Base-by-base conservation (phyloP, 1,140 invertebrate genomes). In the Formica selysi region DNA sequence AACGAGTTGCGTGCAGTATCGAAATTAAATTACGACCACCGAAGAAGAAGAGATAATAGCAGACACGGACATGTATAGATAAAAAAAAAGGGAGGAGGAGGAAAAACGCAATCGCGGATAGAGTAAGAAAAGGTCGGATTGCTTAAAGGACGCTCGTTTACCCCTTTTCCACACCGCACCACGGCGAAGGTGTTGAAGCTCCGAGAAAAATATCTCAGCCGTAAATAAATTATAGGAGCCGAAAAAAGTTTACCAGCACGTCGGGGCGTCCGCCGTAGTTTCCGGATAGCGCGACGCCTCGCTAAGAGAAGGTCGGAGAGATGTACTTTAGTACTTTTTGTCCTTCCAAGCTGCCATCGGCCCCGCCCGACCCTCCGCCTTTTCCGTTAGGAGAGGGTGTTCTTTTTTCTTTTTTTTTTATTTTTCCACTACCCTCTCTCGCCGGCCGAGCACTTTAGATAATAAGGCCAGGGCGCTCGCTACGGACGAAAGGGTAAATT, bases 361-460 rank as follows among this genome's bases (percentile, higher is more conserved):
- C n/a, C 51, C 61, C 85, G 65, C 78, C 57, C 64, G 57, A 84
- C 86, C 79, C 79, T 73, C 78, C 86, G 84, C 76, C 86, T 89
- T 83, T 73, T 68, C 87, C 85, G 88, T 89, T 85, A 89, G 87
- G 78, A 73, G 79, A 86, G 88, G 62, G 70, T 65, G 86, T 79
- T 54, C 32, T 70, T 80, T 86, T 86, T 76, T 62, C 19, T 65
- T 73, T 78, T 48, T 48, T 86, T 86, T 86, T 74, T 71, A 67
- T 86, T 76, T 76, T 62, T 83, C 68, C 62, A 13, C 74, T 51
- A 57, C 79, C 64, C 71, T 83, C 59, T 91, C 91, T 87, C 76
- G 86, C 91, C 91, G 89, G 88, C 92, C 90, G 91, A 95, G 94
- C 94, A 95, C 95, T 95, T 95, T 95, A 95, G 95, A 95, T 95